A percentile compares a stretch with the other conserved stretches of the same genome.
These are phyloP conservation scores for Drosophila stalkeri DNA, from an alignment of 2,888 invertebrate genomes.

Conservation along the genomic window DNA sequence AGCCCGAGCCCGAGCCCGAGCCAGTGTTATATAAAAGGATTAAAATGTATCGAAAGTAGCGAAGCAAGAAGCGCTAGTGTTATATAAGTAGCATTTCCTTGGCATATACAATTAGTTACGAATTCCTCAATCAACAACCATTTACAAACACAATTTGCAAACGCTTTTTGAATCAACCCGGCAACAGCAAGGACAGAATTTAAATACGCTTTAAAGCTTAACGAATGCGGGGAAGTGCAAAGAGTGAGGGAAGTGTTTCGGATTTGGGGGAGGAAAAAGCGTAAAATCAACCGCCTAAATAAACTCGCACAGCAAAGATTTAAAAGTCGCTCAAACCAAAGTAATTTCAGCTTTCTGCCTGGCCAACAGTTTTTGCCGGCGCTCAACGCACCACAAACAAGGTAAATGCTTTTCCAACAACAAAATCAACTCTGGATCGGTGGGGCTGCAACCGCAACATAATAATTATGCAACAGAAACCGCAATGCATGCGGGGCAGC, in stretches of 20 bases:
- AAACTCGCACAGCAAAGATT: slow-evolving; percentile 77
- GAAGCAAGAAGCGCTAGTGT: not conserved
- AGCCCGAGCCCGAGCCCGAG: too few relatives aligned
- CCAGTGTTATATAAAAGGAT: slow-evolving; percentile 30
- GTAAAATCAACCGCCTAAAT: slow-evolving; percentile 72
- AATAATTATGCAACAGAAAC: slow-evolving; percentile 82
- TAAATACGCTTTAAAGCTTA: slow-evolving; percentile 46
- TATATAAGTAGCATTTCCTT: slow-evolving; percentile 9
- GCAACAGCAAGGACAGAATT: slow-evolving; percentile 2
- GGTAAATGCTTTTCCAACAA: slow-evolving; percentile 77
- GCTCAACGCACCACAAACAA: slow-evolving; percentile 75
- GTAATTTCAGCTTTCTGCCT: slow-evolving; percentile 68
- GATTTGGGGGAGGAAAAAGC: slow-evolving; percentile 13
- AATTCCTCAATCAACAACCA: slow-evolving; percentile 9
- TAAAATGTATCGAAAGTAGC: slow-evolving; percentile 9
- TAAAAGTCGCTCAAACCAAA: slow-evolving; percentile 81
- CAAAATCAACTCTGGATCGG: slow-evolving; percentile 61
- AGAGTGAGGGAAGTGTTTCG: not conserved
- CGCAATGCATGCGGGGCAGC: slow-evolving; percentile 76
- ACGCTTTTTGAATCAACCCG: not conserved
- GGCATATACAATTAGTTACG: slow-evolving; percentile 14
- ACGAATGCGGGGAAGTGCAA: not conserved
- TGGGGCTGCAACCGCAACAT: slow-evolving; percentile 72
- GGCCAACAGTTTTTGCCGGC: slow-evolving; percentile 73
- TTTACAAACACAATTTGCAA: slow-evolving; percentile 13